Conservation (phyloP, 2,888 invertebrate genomes). For the Galeruca laticollis region DNA sequence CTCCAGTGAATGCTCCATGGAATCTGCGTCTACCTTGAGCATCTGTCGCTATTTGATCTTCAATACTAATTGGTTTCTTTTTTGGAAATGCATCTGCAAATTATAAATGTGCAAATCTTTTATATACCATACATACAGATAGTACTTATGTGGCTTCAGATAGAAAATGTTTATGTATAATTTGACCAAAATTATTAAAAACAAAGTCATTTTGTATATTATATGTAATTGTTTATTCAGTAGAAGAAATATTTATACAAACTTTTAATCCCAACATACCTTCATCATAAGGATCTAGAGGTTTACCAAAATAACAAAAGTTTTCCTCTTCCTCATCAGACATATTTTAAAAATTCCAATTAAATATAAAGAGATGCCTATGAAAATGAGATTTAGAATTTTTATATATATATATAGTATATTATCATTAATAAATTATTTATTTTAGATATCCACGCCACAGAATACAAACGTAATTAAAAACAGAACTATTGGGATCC, state of each 20-base stretch:
- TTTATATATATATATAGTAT: too few species aligned
- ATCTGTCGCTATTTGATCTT: slow-evolving; percentile 92
- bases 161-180: too few species aligned
- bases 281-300: slow-evolving; percentile 85
- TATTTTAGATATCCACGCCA: too few species aligned
- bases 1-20: slow-evolving; percentile 98
- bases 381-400: too few species aligned
- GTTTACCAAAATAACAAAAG: slow-evolving; percentile 82
- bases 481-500: too few species aligned
- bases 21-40: slow-evolving; percentile 90
- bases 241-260: too few species aligned
- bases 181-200: too few species aligned
- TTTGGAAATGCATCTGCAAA: slow-evolving; percentile 80
- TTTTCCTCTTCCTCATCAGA: slow-evolving; percentile 72
- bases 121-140: background rate
- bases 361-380: background rate
- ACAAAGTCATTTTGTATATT: too few species aligned
- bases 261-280: slow-evolving; percentile 69
- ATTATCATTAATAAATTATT: too few species aligned
- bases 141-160: background rate
- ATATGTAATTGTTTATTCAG: too few species aligned
- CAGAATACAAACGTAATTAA: too few species aligned
- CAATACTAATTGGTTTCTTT: slow-evolving; percentile 82
- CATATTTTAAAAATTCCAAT: slow-evolving; percentile 50
- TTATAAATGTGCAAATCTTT: background rate